These are phyloP conservation scores for Enteromius fasciolatus DNA, from an alignment of 2,797 vertebrate genomes.

Conservation along the genomic window DNA sequence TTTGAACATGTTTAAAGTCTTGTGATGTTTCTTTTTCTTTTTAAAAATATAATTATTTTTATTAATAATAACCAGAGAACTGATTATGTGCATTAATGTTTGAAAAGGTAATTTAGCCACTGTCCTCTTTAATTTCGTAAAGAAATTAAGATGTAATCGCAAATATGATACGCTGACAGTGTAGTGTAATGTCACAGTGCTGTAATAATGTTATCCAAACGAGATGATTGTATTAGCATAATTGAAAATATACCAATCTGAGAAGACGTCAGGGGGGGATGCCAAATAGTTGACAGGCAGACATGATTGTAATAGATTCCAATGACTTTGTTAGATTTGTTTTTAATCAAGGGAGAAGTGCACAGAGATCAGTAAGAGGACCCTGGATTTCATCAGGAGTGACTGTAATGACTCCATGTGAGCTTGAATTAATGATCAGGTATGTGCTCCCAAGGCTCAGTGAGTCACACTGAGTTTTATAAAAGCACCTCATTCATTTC, in stretches of 20 bases:
- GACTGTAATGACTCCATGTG: conserved; percentile 64
- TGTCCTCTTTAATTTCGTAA: conserved; percentile 58
- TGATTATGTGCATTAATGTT: conserved; percentile 41
- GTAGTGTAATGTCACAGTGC: conserved; percentile 55
- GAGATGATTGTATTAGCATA: conserved; percentile 63
- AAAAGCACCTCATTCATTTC: conserved; percentile 54
- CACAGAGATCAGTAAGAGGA: conserved; percentile 45
- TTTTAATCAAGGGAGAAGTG: conserved; percentile 58
- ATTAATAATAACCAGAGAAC: conserved; percentile 48
- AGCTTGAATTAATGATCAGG: conserved; percentile 67
- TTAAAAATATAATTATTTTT: conserved; percentile 37
- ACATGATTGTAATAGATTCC: conserved; percentile 78
- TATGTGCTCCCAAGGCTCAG: conserved; percentile 42
- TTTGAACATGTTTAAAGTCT: conserved; percentile 26
- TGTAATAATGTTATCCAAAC: conserved; percentile 61
- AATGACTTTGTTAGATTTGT: conserved; percentile 74
- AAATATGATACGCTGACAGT: conserved; percentile 51
- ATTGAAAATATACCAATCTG: conserved; percentile 59
- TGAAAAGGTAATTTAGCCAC: conserved; percentile 60
- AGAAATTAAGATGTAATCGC: conserved; percentile 57
- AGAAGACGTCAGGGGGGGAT: conserved; percentile 53
- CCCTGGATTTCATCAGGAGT: conserved; percentile 57
- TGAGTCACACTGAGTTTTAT: conserved; percentile 47
- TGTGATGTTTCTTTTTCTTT: conserved; percentile 9
- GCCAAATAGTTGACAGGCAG: conserved; percentile 69